Evolutionary conservation across 92 coral and sea anemone genomes (phyloP), one percentile per base, ranked within the genome.

Genomic region (Palythoa caribaeorum): DNA sequence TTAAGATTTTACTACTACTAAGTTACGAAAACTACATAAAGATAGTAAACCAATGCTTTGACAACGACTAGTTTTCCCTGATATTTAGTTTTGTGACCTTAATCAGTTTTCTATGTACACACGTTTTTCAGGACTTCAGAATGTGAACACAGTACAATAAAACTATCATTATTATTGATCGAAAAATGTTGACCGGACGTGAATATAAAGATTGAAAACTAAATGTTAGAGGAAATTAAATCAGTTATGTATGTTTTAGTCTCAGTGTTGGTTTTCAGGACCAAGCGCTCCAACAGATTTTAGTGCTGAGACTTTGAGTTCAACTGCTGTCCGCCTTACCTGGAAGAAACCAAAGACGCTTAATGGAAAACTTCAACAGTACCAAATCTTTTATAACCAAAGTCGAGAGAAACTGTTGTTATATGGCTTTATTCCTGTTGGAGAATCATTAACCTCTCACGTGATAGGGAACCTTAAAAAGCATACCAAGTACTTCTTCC

Each of bases 211-310:
- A 6, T 9, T 69, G 5, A 9, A 28, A 68, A 28, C 38, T 38
- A 20, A 70, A 28, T 28, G 28, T 28, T 28, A 28, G 28, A 28
- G 28, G 28, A 28, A 28, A 28, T 0, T 28, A 44, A 11, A 7
- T 9, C 73, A 68, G 13, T 78, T 11, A 75, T 6, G n/a, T 20
- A 9, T 76, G 13, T 19, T 59, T 59, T 77, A 10, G 20, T 77
- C 5, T 54, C 40, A 11, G 35, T 28, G 28, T n/a, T 6, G 36
- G 2, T n/a, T 63, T 62, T 3, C 69, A 80, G 85, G 85, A n/a
- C 85, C 85, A 65, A 60, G 85, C 40, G 85, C 75, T 16, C 85
- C 85, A 1, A 38, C 9, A 44, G 38, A 62, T 51, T 8, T 80
- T 5, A n/a, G 1, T 19, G 85, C 73, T n/a, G 40, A 65, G 47